Evolutionary conservation across 2,888 invertebrate genomes (phyloP).

Genomic region (Molanna angustata): DNA sequence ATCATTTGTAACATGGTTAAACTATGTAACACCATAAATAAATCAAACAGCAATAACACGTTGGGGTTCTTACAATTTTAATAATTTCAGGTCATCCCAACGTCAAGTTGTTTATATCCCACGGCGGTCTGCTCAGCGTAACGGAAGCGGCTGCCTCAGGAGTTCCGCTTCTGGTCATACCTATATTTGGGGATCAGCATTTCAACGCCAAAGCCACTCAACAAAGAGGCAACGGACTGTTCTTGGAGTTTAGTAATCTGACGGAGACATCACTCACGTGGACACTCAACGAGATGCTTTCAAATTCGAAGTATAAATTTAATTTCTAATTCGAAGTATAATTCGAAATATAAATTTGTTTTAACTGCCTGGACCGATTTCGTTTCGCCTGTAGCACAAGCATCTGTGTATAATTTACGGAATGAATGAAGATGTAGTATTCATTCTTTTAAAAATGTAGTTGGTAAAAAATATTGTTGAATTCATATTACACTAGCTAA

Average conservation of each 20-base stretch:
- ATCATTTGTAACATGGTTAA: too few relatives aligned
- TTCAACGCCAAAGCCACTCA: constrained; percentile 36
- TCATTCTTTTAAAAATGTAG: too few relatives aligned
- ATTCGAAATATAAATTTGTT: too few relatives aligned
- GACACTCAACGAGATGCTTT: constrained; percentile 36
- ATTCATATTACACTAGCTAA: too few relatives aligned
- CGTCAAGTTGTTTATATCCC: constrained; percentile 50
- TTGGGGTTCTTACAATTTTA: too few relatives aligned
- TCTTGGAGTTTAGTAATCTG: constrained; percentile 37
- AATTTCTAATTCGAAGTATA: too few relatives aligned
- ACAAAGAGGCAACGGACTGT: constrained; percentile 35
- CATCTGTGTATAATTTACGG: too few relatives aligned
- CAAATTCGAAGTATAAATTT: constrained; percentile 35
- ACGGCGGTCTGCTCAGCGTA: constrained; percentile 53
- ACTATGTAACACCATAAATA: too few relatives aligned
- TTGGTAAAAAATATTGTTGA: too few relatives aligned
- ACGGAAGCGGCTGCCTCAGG: constrained; percentile 49
- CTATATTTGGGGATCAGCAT: constrained; percentile 37
- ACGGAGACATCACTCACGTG: constrained; percentile 35
- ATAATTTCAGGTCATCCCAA: constrained; percentile 42
- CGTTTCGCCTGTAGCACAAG: too few relatives aligned
- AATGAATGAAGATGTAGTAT: too few relatives aligned
- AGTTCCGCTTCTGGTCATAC: constrained; percentile 41
- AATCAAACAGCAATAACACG: background rate
- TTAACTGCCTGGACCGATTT: too few relatives aligned